Conservation (phyloP, 1,140 invertebrate species). For the Caenorhabditis brenneri region DNA sequence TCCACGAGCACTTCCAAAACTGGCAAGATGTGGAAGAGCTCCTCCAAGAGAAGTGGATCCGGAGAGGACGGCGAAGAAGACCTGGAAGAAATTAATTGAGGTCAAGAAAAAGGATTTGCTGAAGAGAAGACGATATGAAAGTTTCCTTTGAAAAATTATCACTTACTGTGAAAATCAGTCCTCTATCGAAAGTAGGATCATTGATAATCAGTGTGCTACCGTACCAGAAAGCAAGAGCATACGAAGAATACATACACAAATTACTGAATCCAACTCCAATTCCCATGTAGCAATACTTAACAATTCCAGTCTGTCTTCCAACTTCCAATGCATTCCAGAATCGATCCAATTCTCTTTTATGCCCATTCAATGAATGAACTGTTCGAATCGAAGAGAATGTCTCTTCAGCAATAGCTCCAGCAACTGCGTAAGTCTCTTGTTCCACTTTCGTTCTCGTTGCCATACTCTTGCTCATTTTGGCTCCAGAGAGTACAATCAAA, state of each 20-base stretch:
- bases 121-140: not conserved
- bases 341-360: slow-evolving; percentile 76
- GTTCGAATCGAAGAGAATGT: slow-evolving; percentile 80
- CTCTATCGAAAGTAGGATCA: slow-evolving; percentile 67
- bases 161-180: slow-evolving; percentile 65
- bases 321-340: slow-evolving; percentile 68
- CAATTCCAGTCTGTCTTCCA: slow-evolving; percentile 64
- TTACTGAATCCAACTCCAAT: slow-evolving; percentile 63
- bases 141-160: no score
- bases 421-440: slow-evolving; percentile 80
- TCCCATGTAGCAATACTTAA: slow-evolving; percentile 69
- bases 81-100: no score
- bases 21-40: slow-evolving; percentile 62
- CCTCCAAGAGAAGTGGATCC: slow-evolving; percentile 67
- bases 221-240: slow-evolving; percentile 71
- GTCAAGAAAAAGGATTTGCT: not conserved
- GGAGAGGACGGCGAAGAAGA: slow-evolving; percentile 70
- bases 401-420: slow-evolving; percentile 83
- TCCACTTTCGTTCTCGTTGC: slow-evolving; percentile 77
- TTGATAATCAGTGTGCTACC: slow-evolving; percentile 64
- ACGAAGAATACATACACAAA: slow-evolving; percentile 65
- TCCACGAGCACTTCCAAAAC: slow-evolving; percentile 63
- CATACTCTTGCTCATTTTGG: slow-evolving; percentile 68
- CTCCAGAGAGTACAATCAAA: slow-evolving; percentile 57
- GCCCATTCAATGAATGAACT: slow-evolving; percentile 82